Evolutionary conservation across 2,113 vertebrate genomes (phyloP).

Genomic region (Chascanopsetta lugubris): DNA sequence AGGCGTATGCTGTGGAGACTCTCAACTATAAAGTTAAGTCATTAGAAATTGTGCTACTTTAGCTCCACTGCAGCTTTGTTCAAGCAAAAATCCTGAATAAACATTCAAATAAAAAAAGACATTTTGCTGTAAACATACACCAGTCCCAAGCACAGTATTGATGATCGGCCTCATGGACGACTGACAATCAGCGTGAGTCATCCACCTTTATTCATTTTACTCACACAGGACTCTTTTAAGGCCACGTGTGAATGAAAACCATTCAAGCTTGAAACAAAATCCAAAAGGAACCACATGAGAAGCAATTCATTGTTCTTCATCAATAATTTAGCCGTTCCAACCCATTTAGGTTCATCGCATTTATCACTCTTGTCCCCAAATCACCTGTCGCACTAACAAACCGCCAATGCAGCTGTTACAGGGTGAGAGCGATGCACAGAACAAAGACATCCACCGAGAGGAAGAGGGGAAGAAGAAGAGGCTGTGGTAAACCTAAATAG

Average conservation of each 20-base stretch:
- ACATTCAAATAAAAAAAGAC: too few relatives aligned
- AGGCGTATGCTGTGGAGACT: too few relatives aligned
- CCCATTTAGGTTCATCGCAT: neutral
- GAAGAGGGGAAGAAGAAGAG: neutral
- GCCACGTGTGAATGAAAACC: neutral
- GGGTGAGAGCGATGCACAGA: neutral
- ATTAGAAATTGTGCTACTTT: too few relatives aligned
- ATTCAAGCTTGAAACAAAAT: slow-evolving; percentile 20
- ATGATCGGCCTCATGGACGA: too few relatives aligned
- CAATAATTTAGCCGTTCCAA: slow-evolving; percentile 33
- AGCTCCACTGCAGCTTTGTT: too few relatives aligned
- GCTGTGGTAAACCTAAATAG: neutral
- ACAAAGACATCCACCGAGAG: neutral
- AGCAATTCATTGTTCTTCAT: slow-evolving; percentile 28
- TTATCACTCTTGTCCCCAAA: neutral
- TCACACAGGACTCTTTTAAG: neutral
- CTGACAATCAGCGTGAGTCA: too few relatives aligned
- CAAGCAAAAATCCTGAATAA: too few relatives aligned
- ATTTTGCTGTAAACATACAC: too few relatives aligned
- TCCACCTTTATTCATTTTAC: neutral
- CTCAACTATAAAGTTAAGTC: too few relatives aligned
- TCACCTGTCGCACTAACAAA: neutral
- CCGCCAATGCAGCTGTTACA: neutral
- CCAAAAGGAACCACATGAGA: slow-evolving; percentile 6
- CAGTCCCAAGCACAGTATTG: too few relatives aligned